These are phyloP conservation scores for Mormoops blainvillei DNA, from an alignment of 2,113 vertebrate species.

Conservation along the genomic window DNA sequence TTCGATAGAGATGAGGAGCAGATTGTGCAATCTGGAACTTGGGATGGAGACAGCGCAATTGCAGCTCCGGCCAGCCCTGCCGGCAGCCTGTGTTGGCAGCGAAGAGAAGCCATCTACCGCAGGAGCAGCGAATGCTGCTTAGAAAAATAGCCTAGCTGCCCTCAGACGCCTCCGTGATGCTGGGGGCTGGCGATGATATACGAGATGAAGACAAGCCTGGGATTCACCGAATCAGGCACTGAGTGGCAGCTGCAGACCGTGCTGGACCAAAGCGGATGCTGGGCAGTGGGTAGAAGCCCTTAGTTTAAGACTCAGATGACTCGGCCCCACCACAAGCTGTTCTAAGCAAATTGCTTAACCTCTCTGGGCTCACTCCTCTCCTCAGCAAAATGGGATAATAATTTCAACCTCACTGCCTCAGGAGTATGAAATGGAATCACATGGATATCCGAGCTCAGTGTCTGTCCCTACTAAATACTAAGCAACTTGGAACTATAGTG, in stretches of 20 bases:
- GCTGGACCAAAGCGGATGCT: neutral
- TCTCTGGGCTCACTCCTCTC: neutral
- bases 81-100: neutral
- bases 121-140: neutral
- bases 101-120: neutral
- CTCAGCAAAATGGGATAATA: neutral
- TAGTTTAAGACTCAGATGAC: neutral
- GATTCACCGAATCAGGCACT: neutral
- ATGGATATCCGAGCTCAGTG: neutral
- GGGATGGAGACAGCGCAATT: neutral
- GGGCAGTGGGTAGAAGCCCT: neutral
- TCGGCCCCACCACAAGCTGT: neutral
- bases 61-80: neutral
- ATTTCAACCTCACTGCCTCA: neutral
- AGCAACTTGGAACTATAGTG: no score
- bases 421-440: neutral
- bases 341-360: neutral
- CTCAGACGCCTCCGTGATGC: neutral
- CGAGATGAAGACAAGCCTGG: neutral
- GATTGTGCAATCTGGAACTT: neutral
- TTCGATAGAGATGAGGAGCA: neutral
- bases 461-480: neutral
- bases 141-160: slow-evolving; percentile 2
- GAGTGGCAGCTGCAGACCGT: neutral
- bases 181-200: neutral